A percentile compares a stretch with the other conserved stretches of the same genome.
These are phyloP conservation scores for Trichosurus vulpecula DNA, from an alignment of 2,797 vertebrate species.

Conservation along the genomic window DNA sequence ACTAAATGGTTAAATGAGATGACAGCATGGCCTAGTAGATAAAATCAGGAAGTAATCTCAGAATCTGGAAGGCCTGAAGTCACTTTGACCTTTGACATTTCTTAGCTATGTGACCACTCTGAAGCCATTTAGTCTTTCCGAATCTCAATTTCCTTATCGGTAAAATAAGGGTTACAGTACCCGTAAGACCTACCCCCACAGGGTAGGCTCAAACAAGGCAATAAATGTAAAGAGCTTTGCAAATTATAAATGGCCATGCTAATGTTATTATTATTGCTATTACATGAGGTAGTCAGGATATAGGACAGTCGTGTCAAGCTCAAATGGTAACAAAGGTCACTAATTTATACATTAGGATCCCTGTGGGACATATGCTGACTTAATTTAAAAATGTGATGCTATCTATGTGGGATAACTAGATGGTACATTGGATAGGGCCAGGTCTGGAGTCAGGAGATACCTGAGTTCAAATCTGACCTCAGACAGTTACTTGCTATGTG, in stretches of 20 bases:
- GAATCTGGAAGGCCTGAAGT: not conserved
- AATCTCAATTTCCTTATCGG: not conserved
- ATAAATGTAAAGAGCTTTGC: not conserved
- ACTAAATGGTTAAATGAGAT: not conserved
- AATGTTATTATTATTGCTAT: not conserved
- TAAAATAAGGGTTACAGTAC: not conserved
- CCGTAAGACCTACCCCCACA: not conserved
- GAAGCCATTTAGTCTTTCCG: not conserved
- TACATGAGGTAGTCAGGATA: not conserved
- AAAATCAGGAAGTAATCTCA: not conserved
- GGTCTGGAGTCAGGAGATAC: not conserved
- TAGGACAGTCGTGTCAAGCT: not conserved
- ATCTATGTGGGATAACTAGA: not conserved
- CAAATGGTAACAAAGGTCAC: not conserved
- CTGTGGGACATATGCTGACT: not conserved
- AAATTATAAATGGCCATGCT: not conserved
- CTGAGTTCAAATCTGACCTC: not conserved
- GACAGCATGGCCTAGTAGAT: not conserved
- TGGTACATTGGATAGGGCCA: not conserved
- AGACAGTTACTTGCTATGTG: not conserved
- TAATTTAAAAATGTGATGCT: not conserved
- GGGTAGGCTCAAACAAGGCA: not conserved
- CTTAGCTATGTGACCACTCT: not conserved
- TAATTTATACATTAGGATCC: not conserved
- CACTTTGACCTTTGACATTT: not conserved